Evolutionary conservation across 1,140 invertebrate genomes (phyloP).

Genomic region (Brachionus rubens): DNA sequence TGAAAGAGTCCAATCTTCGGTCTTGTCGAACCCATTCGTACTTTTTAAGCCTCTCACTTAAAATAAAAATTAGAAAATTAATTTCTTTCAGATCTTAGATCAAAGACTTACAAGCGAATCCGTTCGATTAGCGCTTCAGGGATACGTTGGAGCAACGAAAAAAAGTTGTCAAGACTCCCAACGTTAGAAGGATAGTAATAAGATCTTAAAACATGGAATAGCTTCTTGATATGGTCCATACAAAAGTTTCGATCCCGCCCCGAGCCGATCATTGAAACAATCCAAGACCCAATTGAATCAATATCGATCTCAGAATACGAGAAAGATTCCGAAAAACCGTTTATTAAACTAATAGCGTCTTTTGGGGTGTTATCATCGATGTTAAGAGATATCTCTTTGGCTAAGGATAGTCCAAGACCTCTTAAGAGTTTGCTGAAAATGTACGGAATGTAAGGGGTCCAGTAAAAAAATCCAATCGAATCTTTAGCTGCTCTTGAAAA

Average conservation of each 20-base stretch:
- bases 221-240: slow-evolving; percentile 72
- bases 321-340: slow-evolving; percentile 46
- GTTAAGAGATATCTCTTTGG: not conserved
- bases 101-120: slow-evolving; percentile 31
- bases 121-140: slow-evolving; percentile 34
- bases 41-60: slow-evolving; percentile 21
- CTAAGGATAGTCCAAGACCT: not conserved
- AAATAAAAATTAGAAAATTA: not conserved
- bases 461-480: slow-evolving; percentile 18
- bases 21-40: slow-evolving; percentile 35
- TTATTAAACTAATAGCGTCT: slow-evolving; percentile 7
- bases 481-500: slow-evolving; percentile 11
- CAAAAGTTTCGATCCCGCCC: slow-evolving; percentile 61
- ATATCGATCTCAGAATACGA: slow-evolving; percentile 58
- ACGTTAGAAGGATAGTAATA: slow-evolving; percentile 84
- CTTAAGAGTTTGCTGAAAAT: slow-evolving; percentile 36
- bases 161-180: slow-evolving; percentile 59
- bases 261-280: slow-evolving; percentile 64
- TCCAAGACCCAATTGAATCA: slow-evolving; percentile 68
- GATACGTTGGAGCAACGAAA: slow-evolving; percentile 6
- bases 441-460: slow-evolving; percentile 16
- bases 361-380: slow-evolving; percentile 40
- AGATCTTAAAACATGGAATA: slow-evolving; percentile 78
- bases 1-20: slow-evolving; percentile 62
- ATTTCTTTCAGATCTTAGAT: too few relatives aligned